Base-by-base conservation (phyloP, 2,888 invertebrate genomes). In the Andrena trimmerana region DNA sequence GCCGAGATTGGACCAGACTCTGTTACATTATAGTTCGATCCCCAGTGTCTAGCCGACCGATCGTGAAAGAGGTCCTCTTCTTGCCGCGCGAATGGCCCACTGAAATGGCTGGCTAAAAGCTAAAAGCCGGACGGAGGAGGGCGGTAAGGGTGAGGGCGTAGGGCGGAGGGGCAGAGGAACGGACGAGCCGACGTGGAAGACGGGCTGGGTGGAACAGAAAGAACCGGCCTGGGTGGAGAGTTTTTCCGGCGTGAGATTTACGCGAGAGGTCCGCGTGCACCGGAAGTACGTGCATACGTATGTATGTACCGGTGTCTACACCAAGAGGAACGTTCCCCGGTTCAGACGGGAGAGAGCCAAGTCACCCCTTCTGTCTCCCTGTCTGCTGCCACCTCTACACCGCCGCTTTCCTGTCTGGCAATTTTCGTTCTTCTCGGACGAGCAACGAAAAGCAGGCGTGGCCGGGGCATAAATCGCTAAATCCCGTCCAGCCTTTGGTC, bases 161-260 rank as follows among this genome's bases (percentile, higher is more conserved):
- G 50, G 33, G n/a, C 10, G 71, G 42, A 54, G 52, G 74, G 50
- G 52, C n/a, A 27, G 57, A 60, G 54, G 68, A 36, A 52, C 63
- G 66, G 48, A 52, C 57, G 42, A 48, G 7, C 27, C 67, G 31
- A 62, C 33, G 33, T 63, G 70, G 67, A 71, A 73, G 70, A 69
- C 20, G 76, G 68, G 50, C 59, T 57, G 66, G 60, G 62, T 42
- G 42, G 63, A 59, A 72, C 66, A 59, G 71, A 68, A 68, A 78
- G 78, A 63, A 57, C 36, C 62, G 71, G 62, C 52, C 42, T 73
- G 77, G 59, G 50, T 72, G 68, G 77, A 62, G 86, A 85, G 88
- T 88, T 89, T 88, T 88, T 89, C 89, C 88, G 80, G 73, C 75
- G 71, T 72, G 79, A 88, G 89, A 88, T 88, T 89, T 88, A 88